A percentile compares a stretch with the other conserved stretches of the same genome.
phyloP scores from a whole-genome alignment of 1,140 invertebrate species.

The Drosophila melanica region DNA sequence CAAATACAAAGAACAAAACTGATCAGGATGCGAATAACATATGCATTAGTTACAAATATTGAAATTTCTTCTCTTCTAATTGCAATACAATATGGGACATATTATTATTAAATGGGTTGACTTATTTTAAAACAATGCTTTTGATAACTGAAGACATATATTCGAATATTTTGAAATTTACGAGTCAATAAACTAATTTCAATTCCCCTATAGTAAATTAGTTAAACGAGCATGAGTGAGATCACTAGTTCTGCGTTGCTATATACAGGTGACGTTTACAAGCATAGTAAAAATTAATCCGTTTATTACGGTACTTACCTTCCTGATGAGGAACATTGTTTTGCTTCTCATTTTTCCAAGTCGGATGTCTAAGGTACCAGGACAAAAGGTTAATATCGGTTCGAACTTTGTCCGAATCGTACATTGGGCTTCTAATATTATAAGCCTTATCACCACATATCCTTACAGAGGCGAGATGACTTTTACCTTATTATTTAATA shows the following conservation, averaged over 20 bases:
- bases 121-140: background rate
- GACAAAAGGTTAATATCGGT: conserved; percentile 91
- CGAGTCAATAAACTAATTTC: too few species aligned
- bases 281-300: conserved; percentile 33
- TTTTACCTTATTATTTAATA: conserved; percentile 85
- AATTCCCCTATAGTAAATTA: conserved; percentile 1
- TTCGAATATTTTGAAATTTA: background rate
- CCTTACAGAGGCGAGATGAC: conserved; percentile 90
- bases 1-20: conserved; percentile 74
- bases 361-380: conserved; percentile 90
- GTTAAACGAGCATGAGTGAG: conserved; percentile 24
- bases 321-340: conserved; percentile 53
- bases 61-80: conserved; percentile 39
- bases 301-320: conserved; percentile 71
- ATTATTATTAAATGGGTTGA: too few species aligned
- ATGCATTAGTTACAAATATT: conserved; percentile 62
- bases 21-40: conserved; percentile 64
- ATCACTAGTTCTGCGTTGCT: conserved; percentile 39
- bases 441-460: conserved; percentile 91
- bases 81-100: background rate
- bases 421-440: conserved; percentile 87
- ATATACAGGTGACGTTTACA: conserved; percentile 58
- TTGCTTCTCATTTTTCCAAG: conserved; percentile 78
- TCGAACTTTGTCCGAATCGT: conserved; percentile 84
- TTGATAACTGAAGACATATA: background rate